Evolutionary conservation across 2,797 vertebrate genomes (phyloP), one percentile per base, ranked within the genome.

Genomic region (Sebastes elongatus): DNA sequence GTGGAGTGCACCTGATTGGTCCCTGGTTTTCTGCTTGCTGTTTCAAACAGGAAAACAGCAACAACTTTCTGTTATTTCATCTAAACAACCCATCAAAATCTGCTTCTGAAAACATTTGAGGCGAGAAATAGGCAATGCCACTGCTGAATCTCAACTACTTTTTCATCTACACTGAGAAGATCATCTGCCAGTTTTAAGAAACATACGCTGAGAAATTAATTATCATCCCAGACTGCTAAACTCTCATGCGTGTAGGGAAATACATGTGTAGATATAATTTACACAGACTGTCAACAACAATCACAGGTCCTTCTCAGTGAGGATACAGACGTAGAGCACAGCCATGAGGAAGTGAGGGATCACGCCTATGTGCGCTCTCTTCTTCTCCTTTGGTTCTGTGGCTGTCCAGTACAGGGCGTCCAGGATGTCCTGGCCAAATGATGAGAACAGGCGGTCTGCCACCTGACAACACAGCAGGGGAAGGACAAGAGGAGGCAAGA

Each of bases 291-390:
- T 1, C 7, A 27, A 46, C 38, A 70, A 68, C 10, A 30, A 35
- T 46, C 23, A 25, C 46, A 46, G 7, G 10, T 13, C 30, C 6
- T 74, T 70, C 7, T 60, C 28, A 28, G 72, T 65, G 23, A 98
- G 97, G 98, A 99, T 99, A 99, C 98, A 99, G 93, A 99, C 98
- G 76, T 99, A 99, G n/a, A 99, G 95, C 77, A 99, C 98, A 3
- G 97, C 98, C 98, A 99, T 99, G 83, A 99, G 92, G 85, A 99
- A 99, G 92, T 99, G 98, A 76, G 98, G 97, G 72, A 99, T 97
- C 82, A 99, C 97, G 20, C 97, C 98, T 35, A 98, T 98, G 89
- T 99, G 98, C 5, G 97, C 98, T 89, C 97, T 93, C 90, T 98
- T 99, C 88, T 97, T 97, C 86, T 98, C 97, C 81, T 98, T 99